Base-by-base conservation (phyloP, 2,797 vertebrate genomes). In the Sternotherus odoratus region DNA sequence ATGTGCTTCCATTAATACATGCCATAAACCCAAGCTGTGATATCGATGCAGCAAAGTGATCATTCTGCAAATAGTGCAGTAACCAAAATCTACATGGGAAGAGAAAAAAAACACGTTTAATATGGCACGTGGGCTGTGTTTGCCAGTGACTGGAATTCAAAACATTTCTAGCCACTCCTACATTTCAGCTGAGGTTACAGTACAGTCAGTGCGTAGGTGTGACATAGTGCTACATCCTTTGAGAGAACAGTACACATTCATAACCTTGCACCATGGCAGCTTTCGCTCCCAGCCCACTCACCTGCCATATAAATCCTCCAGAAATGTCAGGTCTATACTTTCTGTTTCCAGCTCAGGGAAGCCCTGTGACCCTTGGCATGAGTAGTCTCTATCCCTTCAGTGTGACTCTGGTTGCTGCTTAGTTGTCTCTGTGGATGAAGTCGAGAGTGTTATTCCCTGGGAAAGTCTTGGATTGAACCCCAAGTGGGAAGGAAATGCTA, bases 401-500 rank as follows among this genome's bases (percentile, higher is more conserved):
- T 19, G 17, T 63, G 66, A 72, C 11, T 92, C 75, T 92, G 89
- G 89, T 83, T 12, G 5, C 21, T 80, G 77, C n/a, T 43, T 53
- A 93, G 69, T 63, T 77, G 91, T 86, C 80, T 50, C 9, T 82
- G 82, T 1, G 89, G 86, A 90, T 86, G 63, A 74, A 84, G 79
- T 89, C 75, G 74, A 93, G 90, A 89, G 51, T 23, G 39, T 69
- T 75, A 10, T 57, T 93, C 80, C 86, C 79, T 93, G 83, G 80
- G 77, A 91, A 69, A 66, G 36, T 87, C 89, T 91, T 94, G 75
- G 82, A 90, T 86, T 81, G 91, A 95, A 48, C n/a, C 39, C 60
- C 89, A 94, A 78, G 92, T 92, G 95, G 96, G 97, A 96, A 98
- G 97, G 98, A 98, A 98, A 87, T 77, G 4, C 56, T 21, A 12